Base-by-base conservation (phyloP, 2,113 vertebrate species). In the Misgurnus anguillicaudatus region DNA sequence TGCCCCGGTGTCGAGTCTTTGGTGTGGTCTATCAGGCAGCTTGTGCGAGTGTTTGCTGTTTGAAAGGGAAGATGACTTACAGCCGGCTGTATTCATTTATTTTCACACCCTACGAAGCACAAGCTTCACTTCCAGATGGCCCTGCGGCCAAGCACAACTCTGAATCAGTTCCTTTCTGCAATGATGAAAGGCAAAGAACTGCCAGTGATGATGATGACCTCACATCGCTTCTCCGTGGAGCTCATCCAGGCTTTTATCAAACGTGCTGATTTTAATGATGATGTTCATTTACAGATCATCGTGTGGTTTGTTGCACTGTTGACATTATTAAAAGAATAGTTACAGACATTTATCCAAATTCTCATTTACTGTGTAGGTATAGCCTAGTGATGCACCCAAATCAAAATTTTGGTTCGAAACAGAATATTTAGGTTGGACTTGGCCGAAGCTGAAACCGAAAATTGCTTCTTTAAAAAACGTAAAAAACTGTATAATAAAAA, bases 51-150 rank as follows among this genome's bases (percentile, higher is more conserved):
- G 62, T 53, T 48, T 53, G 68, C 53, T 36, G 51, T 16, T 51
- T 51, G 16, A 51, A 16, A 51, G 55, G 17, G 51, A 71, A 55
- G 68, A 71, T 57, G 68, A 71, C 68, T 71, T 71, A 39, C 68
- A 57, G 51, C 36, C 68, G 8, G 17, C 68, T 41, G 48, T 71
- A 39, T 71, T 71, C 68, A 69, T 69, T 69, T 53, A 17, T 57
- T 57, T n/a, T 57, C 17, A 16, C 68, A 71, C 68, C 51, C 68
- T 55, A 51, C 51, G 9, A 57, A 19, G 68, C 51, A 39, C 68
- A 57, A n/a, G 68, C 68, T 39, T 57, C 31, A 55, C 68, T 71
- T 71, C 68, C 68, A 71, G 68, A 71, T 71, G 68, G 51, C 47
- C 47, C 47, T 17, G 67, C 47, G 14, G 67, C 36, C 68, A 57